Evolutionary conservation across 2,113 vertebrate genomes (phyloP), one percentile per base, ranked within the genome.

Genomic region (Psittacus erithacus): DNA sequence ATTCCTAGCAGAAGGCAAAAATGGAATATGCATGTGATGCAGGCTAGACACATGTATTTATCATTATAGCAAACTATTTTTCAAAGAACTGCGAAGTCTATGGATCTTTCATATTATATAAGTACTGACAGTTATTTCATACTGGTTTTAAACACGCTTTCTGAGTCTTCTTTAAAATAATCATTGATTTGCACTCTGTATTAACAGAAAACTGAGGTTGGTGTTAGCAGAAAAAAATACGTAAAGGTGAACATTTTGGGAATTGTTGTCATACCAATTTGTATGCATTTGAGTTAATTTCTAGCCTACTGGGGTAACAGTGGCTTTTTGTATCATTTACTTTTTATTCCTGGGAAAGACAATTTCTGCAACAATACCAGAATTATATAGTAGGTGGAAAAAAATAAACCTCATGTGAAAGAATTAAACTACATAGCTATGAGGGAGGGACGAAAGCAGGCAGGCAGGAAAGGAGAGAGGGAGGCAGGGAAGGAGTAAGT

Each of bases 1-100:
- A 97, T 74, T 87, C 88, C 97, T 96, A 94, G 77, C 85, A 93
- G 93, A 88, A 95, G 93, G 82, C 93, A 97, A 96, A 94, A 95
- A 90, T 89, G 82, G 93, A 95, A 92, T 96, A 97, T 94, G 53
- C 85, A 90, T 90, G 90, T 97, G 95, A 97, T 76, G 83, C 63
- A 95, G 65, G 46, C 59, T 81, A 96, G 91, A 97, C 84, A 81
- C 18, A 55, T n/a, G 75, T 90, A 97, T 98, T 98, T 94, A 92
- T 98, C 96, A 96, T 96, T 59, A 91, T 74, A 96, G 92, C 95
- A 94, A 97, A 93, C 55, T 75, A 46, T 68, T 96, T 88, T 95
- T 94, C 91, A 83, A 96, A 96, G 67, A 97, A 90, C 80, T 63
- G 82, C 78, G 67, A 86, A 69, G 60, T 83, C 41, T 70, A 80